Evolutionary conservation across 2,888 invertebrate species (phyloP).

Genomic region (Myopa testacea): DNA sequence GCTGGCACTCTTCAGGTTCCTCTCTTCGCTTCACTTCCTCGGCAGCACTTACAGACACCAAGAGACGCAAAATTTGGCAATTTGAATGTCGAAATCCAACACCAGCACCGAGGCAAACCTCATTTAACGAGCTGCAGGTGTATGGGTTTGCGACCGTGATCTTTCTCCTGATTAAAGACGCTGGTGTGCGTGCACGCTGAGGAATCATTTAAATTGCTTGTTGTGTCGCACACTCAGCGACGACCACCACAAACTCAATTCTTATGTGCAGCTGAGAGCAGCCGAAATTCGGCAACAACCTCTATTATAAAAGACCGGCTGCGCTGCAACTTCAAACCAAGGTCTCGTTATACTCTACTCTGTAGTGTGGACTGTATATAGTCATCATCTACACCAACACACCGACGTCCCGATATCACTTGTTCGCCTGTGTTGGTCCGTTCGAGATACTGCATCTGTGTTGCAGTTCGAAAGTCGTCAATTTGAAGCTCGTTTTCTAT

Average conservation of each 20-base stretch:
- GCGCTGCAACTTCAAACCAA: conserved; percentile 27
- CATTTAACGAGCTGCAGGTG: not conserved
- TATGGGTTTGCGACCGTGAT: conserved; percentile 22
- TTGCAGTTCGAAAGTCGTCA: conserved; percentile 35
- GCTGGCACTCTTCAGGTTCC: conserved; percentile 6
- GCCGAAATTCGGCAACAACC: conserved; percentile 39
- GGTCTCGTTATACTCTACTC: conserved; percentile 22
- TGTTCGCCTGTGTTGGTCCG: conserved; percentile 43
- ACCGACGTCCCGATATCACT: not conserved
- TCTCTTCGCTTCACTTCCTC: not conserved
- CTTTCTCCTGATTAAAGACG: conserved; percentile 13
- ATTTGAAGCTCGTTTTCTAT: conserved; percentile 43
- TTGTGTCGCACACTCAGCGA: conserved; percentile 15
- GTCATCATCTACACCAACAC: conserved; percentile 5
- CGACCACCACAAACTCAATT: not conserved
- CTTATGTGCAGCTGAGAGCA: conserved; percentile 1
- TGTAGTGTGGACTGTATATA: not conserved
- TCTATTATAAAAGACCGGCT: not conserved
- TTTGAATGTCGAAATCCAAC: conserved; percentile 12
- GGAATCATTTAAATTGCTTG: conserved; percentile 23
- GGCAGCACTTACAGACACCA: conserved; percentile 14
- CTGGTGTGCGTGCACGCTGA: not conserved
- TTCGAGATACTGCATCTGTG: conserved; percentile 33
- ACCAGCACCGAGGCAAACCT: not conserved
- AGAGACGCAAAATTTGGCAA: conserved; percentile 40